Conservation (phyloP, 37 sponge, comb jelly and placozoan species). For the Halisarca cf. caerulea region DNA sequence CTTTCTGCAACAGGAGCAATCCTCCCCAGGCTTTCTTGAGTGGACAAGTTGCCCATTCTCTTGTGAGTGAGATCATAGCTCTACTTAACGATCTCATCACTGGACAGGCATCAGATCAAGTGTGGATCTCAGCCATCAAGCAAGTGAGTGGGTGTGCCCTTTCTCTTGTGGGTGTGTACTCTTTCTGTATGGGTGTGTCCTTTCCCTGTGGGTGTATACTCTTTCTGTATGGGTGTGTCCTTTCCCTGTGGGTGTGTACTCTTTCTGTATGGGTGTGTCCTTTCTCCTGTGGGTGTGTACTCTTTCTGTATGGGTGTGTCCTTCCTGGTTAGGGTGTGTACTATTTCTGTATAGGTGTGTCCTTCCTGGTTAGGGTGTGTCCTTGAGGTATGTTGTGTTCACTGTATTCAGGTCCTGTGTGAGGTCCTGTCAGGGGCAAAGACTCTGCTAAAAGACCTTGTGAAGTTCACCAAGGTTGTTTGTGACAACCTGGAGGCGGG, state of each 20-base stretch:
- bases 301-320: neutral
- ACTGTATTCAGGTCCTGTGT: slow-evolving; percentile 42
- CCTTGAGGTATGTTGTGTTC: slow-evolving; percentile 13
- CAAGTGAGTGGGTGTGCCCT: slow-evolving; percentile 39
- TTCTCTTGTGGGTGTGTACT: neutral
- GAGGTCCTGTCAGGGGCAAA: slow-evolving; percentile 43
- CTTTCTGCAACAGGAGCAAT: slow-evolving; percentile 56
- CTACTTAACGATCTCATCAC: slow-evolving; percentile 81
- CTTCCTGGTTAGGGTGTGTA: no score
- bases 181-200: neutral
- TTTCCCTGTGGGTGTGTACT: neutral
- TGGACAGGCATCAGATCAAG: slow-evolving; percentile 64
- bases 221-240: neutral
- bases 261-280: slow-evolving; percentile 1
- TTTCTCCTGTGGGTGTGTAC: neutral
- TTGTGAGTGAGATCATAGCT: slow-evolving; percentile 91
- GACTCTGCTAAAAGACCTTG: slow-evolving; percentile 43
- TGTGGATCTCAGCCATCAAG: slow-evolving; percentile 88
- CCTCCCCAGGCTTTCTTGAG: slow-evolving; percentile 93
- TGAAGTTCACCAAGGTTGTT: slow-evolving; percentile 29
- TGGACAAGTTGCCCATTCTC: slow-evolving; percentile 91
- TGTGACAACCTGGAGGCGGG: slow-evolving; percentile 27
- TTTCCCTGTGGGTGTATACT: no score
- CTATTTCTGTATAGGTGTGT: neutral
- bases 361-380: neutral